Evolutionary conservation across 2,113 vertebrate species (phyloP).

Genomic region (Propithecus coquereli): DNA sequence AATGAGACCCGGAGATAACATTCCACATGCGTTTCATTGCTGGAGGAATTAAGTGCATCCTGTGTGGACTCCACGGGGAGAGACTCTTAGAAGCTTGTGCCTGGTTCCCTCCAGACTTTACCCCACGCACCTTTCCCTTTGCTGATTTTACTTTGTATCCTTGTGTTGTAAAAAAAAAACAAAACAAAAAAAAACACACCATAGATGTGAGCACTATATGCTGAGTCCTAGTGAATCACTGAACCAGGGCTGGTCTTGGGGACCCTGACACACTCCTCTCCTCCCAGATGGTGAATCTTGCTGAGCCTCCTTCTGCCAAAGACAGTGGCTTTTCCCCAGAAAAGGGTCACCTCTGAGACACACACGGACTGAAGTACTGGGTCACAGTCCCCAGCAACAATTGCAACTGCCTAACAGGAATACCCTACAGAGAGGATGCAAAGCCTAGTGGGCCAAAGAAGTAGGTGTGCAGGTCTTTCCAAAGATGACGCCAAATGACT

Average conservation of each 20-base stretch:
- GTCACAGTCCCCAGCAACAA: no score
- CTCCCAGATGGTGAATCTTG: neutral
- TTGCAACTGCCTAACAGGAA: neutral
- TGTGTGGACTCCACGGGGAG: neutral
- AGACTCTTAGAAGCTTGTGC: neutral
- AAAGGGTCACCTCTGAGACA: neutral
- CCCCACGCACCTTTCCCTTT: neutral
- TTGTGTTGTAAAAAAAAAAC: neutral
- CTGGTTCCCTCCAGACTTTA: neutral
- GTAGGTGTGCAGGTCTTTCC: neutral
- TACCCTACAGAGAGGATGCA: neutral
- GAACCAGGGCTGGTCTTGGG: no score
- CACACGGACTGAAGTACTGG: neutral
- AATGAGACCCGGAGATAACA: neutral
- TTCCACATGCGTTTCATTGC: neutral
- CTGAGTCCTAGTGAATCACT: neutral
- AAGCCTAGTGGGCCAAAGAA: no score
- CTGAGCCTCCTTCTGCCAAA: neutral
- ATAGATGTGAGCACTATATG: neutral
- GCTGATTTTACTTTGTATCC: neutral
- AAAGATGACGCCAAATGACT: neutral
- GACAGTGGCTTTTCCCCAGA: neutral
- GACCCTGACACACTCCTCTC: neutral
- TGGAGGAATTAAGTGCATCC: neutral
- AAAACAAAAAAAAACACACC: neutral